Evolutionary conservation across 2,113 vertebrate species (phyloP).

Genomic region (Melozone crissalis): DNA sequence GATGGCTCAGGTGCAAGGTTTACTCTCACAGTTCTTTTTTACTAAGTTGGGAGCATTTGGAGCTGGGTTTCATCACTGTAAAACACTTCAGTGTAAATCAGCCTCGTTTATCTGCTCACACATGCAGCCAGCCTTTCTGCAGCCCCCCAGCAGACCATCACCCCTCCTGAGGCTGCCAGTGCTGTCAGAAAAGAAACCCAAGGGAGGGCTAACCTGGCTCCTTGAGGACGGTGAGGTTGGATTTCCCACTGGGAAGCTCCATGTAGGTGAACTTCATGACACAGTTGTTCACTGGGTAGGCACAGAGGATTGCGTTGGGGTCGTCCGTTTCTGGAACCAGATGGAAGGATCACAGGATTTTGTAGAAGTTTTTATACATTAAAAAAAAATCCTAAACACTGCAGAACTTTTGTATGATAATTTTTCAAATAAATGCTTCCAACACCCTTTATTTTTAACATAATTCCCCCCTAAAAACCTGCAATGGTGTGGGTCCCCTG

Average conservation of each 20-base stretch:
- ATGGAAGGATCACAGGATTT: neutral
- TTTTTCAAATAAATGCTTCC: neutral
- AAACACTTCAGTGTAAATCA: neutral
- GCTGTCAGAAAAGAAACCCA: neutral
- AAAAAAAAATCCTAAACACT: neutral
- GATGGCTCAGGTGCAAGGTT: neutral
- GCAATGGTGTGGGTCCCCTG: neutral
- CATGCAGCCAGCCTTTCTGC: neutral
- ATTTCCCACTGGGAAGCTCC: slow-evolving; percentile 88
- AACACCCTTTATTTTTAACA: neutral
- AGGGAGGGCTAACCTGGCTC: slow-evolving; percentile 84
- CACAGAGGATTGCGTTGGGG: slow-evolving; percentile 81
- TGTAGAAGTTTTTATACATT: neutral
- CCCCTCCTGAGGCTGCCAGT: neutral
- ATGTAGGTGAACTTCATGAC: slow-evolving; percentile 96
- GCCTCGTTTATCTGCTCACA: neutral
- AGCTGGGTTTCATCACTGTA: neutral
- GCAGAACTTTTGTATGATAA: neutral
- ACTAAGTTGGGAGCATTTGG: neutral
- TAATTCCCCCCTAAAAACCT: neutral
- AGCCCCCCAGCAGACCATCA: neutral
- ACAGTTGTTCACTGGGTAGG: slow-evolving; percentile 90
- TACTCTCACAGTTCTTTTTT: neutral
- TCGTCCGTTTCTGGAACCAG: slow-evolving; percentile 81
- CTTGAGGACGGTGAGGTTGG: slow-evolving; percentile 87